Conservation (phyloP, 2,113 vertebrate genomes). For the Colaptes auratus region DNA sequence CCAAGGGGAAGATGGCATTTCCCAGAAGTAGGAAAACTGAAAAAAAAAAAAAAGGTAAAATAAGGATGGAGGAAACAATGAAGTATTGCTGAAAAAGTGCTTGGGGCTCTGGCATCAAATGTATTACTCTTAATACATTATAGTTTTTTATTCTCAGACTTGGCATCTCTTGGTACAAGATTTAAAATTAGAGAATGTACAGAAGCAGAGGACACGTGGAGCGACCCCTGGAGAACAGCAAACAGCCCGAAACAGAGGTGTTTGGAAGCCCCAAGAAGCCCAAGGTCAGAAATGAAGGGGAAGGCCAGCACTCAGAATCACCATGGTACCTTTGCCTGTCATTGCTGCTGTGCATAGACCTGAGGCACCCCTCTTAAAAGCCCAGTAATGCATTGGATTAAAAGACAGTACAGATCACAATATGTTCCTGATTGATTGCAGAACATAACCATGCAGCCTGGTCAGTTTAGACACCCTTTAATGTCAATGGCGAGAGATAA, state of each 20-base stretch:
- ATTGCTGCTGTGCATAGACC: rapidly evolving
- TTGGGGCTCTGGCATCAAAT: rapidly evolving
- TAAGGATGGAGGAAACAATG: neutral
- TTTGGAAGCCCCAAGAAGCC: neutral
- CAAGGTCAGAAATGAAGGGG: neutral
- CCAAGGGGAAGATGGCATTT: neutral
- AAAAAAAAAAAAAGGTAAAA: neutral
- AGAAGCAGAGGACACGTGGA: neutral
- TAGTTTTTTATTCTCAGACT: neutral
- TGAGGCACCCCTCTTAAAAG: neutral
- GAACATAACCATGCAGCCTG: neutral
- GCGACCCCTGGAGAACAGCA: neutral
- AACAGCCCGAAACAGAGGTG: neutral
- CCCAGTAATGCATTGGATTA: neutral
- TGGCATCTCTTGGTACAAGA: neutral
- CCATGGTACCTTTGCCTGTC: rapidly evolving
- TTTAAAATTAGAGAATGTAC: neutral
- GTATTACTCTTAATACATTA: neutral
- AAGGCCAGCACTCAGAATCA: neutral
- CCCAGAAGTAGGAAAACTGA: neutral
- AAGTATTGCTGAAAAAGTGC: neutral
- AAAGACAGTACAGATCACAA: neutral
- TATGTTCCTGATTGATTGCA: neutral
- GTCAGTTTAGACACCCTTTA: neutral
- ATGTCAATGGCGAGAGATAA: neutral